These are phyloP conservation scores for Cyrtorhinus lividipennis DNA, from an alignment of 1,140 invertebrate genomes.

Conservation along the genomic window DNA sequence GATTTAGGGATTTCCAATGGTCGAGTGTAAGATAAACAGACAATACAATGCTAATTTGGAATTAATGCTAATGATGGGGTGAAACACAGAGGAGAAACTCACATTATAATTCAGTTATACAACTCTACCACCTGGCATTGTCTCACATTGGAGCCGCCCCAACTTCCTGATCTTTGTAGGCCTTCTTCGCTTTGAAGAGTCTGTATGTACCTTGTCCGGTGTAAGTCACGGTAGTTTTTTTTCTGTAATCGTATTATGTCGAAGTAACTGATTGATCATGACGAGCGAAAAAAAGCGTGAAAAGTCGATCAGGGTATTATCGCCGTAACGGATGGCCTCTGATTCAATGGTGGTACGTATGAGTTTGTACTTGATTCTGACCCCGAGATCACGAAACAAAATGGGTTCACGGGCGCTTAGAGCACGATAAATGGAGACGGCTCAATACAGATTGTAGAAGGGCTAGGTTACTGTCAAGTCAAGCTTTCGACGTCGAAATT, in stretches of 20 bases:
- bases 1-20: not conserved
- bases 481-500: no score
- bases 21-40: not conserved
- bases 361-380: not conserved
- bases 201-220: no score
- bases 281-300: no score
- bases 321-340: no score
- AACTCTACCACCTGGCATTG: constrained; percentile 5
- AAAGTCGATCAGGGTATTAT: no score
- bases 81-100: not conserved
- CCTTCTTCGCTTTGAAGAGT: no score
- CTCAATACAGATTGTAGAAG: no score
- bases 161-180: not conserved
- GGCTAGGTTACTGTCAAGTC: no score
- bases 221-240: no score
- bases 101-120: constrained; percentile 6
- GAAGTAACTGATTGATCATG: no score
- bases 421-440: not conserved
- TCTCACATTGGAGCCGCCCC: not conserved
- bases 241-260: no score
- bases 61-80: not conserved
- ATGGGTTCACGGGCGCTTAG: not conserved
- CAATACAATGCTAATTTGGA: not conserved
- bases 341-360: no score
- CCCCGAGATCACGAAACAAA: not conserved